Percentiles rank a stretch among this genome's conserved stretches.
Evolutionary conservation across 1,140 invertebrate species (phyloP).

Genomic region (Drosophila grimshawi): DNA sequence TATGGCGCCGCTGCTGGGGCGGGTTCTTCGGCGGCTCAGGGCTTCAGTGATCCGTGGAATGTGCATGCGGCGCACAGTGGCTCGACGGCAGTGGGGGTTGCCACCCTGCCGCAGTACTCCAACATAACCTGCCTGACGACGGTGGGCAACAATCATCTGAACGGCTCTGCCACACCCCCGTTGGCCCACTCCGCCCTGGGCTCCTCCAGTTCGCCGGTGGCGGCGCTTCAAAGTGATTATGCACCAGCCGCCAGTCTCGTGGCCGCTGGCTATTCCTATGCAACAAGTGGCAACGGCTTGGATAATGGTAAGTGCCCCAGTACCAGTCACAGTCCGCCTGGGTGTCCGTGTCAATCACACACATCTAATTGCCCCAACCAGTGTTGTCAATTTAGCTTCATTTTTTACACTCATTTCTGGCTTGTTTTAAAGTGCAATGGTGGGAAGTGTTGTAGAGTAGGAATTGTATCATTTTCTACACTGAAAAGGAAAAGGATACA

Average conservation of each 20-base stretch:
- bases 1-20: conserved; percentile 40
- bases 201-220: conserved; percentile 51
- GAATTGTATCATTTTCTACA: too few relatives aligned
- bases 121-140: conserved; percentile 72
- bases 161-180: conserved; percentile 66
- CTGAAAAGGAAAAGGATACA: too few relatives aligned
- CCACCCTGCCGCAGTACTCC: conserved; percentile 73
- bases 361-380: conserved; percentile 25
- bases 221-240: conserved; percentile 78
- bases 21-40: conserved; percentile 31
- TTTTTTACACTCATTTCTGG: not conserved
- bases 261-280: conserved; percentile 78
- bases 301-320: conserved; percentile 79
- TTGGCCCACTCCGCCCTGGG: conserved; percentile 67
- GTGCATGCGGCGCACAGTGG: conserved; percentile 68
- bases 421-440: not conserved
- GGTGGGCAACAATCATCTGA: conserved; percentile 60
- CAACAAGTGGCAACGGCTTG: conserved; percentile 70
- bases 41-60: conserved; percentile 70
- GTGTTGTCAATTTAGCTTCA: not conserved
- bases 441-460: too few relatives aligned
- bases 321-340: conserved; percentile 29
- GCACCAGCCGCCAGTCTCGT: conserved; percentile 70
- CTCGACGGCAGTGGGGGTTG: conserved; percentile 44
- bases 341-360: conserved; percentile 83